These are phyloP conservation scores for Macrostomum cliftonense DNA, from an alignment of 2,888 invertebrate genomes.

Conservation along the genomic window DNA sequence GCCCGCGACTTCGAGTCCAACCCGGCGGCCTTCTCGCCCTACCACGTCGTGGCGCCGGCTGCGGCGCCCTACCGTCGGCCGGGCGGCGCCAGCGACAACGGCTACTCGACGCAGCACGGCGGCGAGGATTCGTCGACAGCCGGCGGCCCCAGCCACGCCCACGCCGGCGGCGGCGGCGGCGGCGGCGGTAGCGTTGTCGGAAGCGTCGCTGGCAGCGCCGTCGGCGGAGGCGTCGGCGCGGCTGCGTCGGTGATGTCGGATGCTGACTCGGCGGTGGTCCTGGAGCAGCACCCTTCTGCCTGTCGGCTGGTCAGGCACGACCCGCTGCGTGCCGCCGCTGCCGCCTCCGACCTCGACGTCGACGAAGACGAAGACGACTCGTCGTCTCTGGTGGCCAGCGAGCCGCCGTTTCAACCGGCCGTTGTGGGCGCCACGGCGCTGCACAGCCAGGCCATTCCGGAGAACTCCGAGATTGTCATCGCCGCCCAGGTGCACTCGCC, in stretches of 20 bases:
- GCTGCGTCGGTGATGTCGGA: neutral
- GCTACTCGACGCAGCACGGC: constrained; percentile 79
- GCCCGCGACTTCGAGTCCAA: constrained; percentile 36
- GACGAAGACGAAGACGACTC: constrained; percentile 25
- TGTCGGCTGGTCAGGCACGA: constrained; percentile 15
- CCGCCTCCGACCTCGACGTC: constrained; percentile 19
- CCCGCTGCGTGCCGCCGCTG: constrained; percentile 20
- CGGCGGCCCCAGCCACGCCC: neutral
- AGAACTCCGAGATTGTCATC: too few relatives aligned
- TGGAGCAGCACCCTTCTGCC: constrained; percentile 13
- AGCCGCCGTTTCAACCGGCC: too few relatives aligned
- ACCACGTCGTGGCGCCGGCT: constrained; percentile 62
- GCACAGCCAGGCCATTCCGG: too few relatives aligned
- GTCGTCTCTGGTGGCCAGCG: too few relatives aligned
- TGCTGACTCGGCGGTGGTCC: neutral
- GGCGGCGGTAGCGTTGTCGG: neutral
- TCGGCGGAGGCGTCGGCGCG: neutral
- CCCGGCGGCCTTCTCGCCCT: constrained; percentile 61
- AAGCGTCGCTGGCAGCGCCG: neutral
- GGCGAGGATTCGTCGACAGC: constrained; percentile 55
- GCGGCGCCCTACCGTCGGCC: constrained; percentile 45
- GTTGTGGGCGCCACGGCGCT: too few relatives aligned
- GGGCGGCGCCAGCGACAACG: constrained; percentile 70
- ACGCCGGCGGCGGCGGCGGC: neutral
- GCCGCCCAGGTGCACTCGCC: too few relatives aligned